Conservation (phyloP, 2,797 vertebrate species). For the Lycodopsis pacificus region DNA sequence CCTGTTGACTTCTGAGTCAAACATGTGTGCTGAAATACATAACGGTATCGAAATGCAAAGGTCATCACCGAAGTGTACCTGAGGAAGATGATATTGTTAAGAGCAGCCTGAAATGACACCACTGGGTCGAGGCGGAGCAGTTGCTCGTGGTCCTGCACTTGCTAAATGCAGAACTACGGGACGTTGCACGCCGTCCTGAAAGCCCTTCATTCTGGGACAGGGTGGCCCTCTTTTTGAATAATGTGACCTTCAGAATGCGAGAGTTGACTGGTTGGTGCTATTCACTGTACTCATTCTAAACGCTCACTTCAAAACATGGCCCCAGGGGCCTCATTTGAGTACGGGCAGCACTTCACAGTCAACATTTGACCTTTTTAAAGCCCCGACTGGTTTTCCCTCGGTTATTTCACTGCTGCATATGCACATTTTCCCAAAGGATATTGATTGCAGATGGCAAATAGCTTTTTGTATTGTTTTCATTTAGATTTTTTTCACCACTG, state of each 20-base stretch:
- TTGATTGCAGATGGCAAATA: slow-evolving; percentile 64
- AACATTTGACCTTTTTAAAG: slow-evolving; percentile 81
- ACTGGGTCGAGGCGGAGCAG: slow-evolving; percentile 20
- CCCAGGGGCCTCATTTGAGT: slow-evolving; percentile 73
- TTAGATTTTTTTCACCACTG: slow-evolving; percentile 4
- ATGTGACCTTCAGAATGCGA: slow-evolving; percentile 76
- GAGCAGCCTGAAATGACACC: slow-evolving; percentile 24
- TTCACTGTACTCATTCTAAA: slow-evolving; percentile 77
- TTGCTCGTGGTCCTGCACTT: slow-evolving; percentile 15
- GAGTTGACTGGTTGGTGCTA: slow-evolving; percentile 70
- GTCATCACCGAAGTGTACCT: slow-evolving; percentile 17
- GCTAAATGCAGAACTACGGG: slow-evolving; percentile 28
- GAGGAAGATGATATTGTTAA: slow-evolving; percentile 27
- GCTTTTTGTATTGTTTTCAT: slow-evolving; percentile 56
- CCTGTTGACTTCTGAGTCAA: slow-evolving; percentile 7
- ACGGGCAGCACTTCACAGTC: slow-evolving; percentile 72
- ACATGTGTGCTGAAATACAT: slow-evolving; percentile 5
- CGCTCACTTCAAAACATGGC: slow-evolving; percentile 71
- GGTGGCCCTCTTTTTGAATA: slow-evolving; percentile 71
- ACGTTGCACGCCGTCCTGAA: slow-evolving; percentile 34
- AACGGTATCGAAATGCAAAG: slow-evolving; percentile 8
- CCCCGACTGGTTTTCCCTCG: slow-evolving; percentile 62
- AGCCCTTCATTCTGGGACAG: slow-evolving; percentile 57
- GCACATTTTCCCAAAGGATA: slow-evolving; percentile 68
- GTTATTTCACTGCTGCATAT: slow-evolving; percentile 66